Base-by-base conservation (phyloP, 2,888 invertebrate species). In the Anodontia alba region DNA sequence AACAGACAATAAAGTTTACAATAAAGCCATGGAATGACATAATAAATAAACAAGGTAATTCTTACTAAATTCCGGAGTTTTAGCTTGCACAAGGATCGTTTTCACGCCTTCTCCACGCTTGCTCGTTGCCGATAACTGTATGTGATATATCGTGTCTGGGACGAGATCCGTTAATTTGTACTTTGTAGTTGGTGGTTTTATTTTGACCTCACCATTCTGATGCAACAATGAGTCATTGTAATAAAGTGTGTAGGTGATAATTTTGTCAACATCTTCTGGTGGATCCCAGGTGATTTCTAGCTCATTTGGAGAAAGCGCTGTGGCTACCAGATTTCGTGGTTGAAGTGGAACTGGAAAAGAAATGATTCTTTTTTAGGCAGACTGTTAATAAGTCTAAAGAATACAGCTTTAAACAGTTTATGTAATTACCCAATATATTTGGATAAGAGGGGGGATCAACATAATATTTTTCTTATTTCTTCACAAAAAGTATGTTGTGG, bases 51-150 rank as follows among this genome's bases (percentile, higher is more conserved):
- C 72, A 66, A 72, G 36, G 36, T 20, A 71, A 71, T 76, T 33
- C 98, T 97, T 97, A 99, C 99, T 98, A 96, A 98, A 99, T 96
- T 98, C 98, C 95, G 98, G 98, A 73, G 99, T 99, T 95, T 98
- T 96, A 91, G 98, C 98, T 88, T 98, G 97, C 89, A 98, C 97
- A 20, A 98, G 97, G 51, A 98, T 98, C 23, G 99, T 99, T 76
- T 98, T 98, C 43, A 98, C 98, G 23, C 99, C 99, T 95, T 98
- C 99, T 17, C 99, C 99, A 20, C 89, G 87, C 97, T 96, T 97
- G 23, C 98, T 98, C 88, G 98, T 96, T 79, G 99, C 99, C 20
- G 99, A 98, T 90, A 99, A 95, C 97, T 99, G 98, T 92, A 99
- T 97, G 95, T 98, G 98, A 96, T 99, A 99, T 90, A 98, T 95